A percentile compares a stretch with the other conserved stretches of the same genome.
These are phyloP conservation scores for Zoanthus solanderi DNA, from an alignment of 92 coral and sea anemone species.

Conservation along the genomic window DNA sequence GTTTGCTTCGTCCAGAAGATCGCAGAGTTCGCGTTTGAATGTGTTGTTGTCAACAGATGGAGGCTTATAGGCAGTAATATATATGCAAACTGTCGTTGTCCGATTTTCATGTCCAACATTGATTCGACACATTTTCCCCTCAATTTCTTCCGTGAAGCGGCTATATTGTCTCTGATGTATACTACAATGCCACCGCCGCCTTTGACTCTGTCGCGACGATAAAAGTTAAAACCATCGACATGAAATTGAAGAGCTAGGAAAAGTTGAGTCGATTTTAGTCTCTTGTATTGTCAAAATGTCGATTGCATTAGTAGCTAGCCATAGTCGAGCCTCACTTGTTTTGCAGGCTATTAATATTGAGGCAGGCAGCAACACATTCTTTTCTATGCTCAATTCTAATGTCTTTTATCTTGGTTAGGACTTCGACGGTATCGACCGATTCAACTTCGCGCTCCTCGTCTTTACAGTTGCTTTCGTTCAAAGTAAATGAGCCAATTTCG, in stretches of 20 bases:
- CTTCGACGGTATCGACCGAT: not conserved
- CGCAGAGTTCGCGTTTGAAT: conserved; percentile 12
- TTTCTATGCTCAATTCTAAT: conserved; percentile 19
- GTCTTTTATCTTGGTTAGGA: conserved; percentile 1
- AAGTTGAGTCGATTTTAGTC: conserved; percentile 24
- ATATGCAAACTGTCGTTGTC: conserved; percentile 43
- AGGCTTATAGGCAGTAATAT: conserved; percentile 43
- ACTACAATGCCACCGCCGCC: too few relatives aligned
- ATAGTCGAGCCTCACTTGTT: conserved; percentile 49
- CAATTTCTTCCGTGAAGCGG: too few relatives aligned
- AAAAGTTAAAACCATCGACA: too few relatives aligned
- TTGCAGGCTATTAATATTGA: conserved; percentile 44
- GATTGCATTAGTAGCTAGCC: not conserved
- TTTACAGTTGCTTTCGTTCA: not conserved
- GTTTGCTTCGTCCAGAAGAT: too few relatives aligned
- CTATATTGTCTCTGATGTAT: too few relatives aligned
- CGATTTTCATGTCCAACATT: not conserved
- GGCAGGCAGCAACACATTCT: conserved; percentile 20
- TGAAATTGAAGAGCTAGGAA: conserved; percentile 56
- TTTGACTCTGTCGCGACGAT: too few relatives aligned
- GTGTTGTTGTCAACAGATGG: conserved; percentile 37
- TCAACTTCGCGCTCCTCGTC: not conserved
- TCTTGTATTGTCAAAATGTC: not conserved
- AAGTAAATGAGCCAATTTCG: not conserved
- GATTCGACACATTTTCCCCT: too few relatives aligned